Conservation (phyloP, 2,888 invertebrate genomes). For the Torymus auratus region DNA sequence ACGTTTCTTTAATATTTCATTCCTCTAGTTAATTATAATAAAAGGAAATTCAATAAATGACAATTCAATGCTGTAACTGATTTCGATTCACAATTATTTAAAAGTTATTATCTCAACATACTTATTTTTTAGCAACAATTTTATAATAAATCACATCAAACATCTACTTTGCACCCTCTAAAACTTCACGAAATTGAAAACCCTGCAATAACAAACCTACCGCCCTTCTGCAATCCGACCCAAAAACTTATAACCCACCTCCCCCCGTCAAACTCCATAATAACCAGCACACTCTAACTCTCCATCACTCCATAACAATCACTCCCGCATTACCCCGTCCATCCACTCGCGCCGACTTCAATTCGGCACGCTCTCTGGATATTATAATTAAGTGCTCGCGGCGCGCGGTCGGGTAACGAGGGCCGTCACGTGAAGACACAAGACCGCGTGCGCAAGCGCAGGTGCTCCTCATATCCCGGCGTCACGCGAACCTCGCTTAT, state of each 20-base stretch:
- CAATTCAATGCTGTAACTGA: too few relatives aligned
- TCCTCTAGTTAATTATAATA: too few relatives aligned
- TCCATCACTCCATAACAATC: constrained; percentile 32
- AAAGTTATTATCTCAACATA: too few relatives aligned
- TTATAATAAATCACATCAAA: too few relatives aligned
- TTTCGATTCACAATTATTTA: too few relatives aligned
- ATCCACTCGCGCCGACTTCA: constrained; percentile 3
- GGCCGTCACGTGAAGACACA: constrained; percentile 74
- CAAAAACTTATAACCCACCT: constrained; percentile 46
- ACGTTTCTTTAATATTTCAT: too few relatives aligned
- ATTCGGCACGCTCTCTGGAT: constrained; percentile 61
- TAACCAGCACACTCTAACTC: constrained; percentile 19
- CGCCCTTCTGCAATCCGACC: neutral
- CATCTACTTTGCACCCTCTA: too few relatives aligned
- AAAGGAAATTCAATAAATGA: too few relatives aligned
- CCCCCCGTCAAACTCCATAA: constrained; percentile 14
- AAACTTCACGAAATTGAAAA: too few relatives aligned
- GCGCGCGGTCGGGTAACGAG: constrained; percentile 69
- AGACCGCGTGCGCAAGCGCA: constrained; percentile 60
- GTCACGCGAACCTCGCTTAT: constrained; percentile 68
- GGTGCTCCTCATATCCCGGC: constrained; percentile 64
- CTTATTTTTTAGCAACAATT: too few relatives aligned
- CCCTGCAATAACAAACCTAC: too few relatives aligned
- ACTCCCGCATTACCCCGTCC: constrained; percentile 8
- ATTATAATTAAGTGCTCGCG: constrained; percentile 76